Percentiles rank a stretch among this genome's conserved stretches.
phyloP scores from a whole-genome alignment of 1,140 invertebrate genomes.

The Coptotermes formosanus region DNA sequence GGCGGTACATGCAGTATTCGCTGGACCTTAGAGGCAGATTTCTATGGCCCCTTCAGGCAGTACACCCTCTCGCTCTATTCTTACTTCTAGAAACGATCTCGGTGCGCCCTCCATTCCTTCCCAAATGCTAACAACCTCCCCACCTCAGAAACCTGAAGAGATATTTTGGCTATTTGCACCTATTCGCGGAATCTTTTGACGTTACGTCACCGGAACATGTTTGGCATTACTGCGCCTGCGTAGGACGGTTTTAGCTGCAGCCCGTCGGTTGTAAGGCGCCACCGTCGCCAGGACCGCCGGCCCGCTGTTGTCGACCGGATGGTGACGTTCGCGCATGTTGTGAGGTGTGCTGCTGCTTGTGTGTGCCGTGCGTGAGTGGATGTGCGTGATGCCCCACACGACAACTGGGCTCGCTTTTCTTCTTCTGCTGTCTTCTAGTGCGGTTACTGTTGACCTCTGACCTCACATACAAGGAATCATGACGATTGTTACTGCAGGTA shows the following conservation, averaged over 20 bases:
- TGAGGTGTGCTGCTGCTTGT: neutral
- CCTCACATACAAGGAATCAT: neutral
- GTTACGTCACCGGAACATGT: neutral
- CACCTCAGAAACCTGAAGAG: neutral
- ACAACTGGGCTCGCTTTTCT: neutral
- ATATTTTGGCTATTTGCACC: constrained; percentile 6
- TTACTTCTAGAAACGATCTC: too few species aligned
- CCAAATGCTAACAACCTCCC: constrained; percentile 6
- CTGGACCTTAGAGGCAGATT: too few species aligned
- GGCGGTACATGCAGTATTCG: too few species aligned
- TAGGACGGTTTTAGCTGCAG: neutral
- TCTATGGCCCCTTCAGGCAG: too few species aligned
- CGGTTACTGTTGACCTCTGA: neutral
- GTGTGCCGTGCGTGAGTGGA: neutral
- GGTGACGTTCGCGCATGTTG: neutral
- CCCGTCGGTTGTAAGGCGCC: neutral
- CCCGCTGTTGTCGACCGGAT: neutral
- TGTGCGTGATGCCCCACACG: neutral
- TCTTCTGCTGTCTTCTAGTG: neutral
- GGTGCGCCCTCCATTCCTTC: neutral
- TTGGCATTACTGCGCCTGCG: neutral
- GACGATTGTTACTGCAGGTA: neutral
- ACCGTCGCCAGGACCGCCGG: neutral
- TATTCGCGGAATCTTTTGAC: neutral
- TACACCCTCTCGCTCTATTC: too few species aligned